phyloP scores from a whole-genome alignment of 2,797 vertebrate genomes.

The Intellagama lesueurii region DNA sequence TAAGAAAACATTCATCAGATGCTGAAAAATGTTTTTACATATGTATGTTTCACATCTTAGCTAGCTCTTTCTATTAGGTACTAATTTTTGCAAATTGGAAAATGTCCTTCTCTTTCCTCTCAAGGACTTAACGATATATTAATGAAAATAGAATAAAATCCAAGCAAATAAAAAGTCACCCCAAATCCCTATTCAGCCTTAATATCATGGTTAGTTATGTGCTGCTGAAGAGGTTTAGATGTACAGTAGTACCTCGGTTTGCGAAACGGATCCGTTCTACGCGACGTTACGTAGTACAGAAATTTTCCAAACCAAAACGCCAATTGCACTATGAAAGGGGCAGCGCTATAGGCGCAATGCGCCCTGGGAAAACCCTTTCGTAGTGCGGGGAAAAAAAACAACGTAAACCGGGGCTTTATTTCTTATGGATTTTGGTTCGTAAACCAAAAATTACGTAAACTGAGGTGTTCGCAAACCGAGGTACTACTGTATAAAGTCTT shows the following conservation, averaged over 20 bases:
- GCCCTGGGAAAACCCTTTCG: too few relatives aligned
- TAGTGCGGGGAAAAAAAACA: too few relatives aligned
- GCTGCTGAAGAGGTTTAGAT: background rate
- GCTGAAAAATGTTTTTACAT: background rate
- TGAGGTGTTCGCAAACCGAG: too few relatives aligned
- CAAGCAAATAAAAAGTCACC: conserved; percentile 14
- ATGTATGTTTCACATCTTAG: background rate
- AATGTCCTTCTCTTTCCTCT: background rate
- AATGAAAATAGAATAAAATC: background rate
- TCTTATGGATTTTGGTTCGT: too few relatives aligned
- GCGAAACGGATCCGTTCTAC: too few relatives aligned
- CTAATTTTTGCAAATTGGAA: conserved; percentile 21
- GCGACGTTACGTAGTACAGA: too few relatives aligned
- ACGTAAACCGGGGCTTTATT: too few relatives aligned
- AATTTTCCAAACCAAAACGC: too few relatives aligned
- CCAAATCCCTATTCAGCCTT: background rate
- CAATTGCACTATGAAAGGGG: too few relatives aligned
- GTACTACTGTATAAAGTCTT: background rate
- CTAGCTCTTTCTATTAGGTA: background rate
- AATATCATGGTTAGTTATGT: background rate
- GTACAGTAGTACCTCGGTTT: too few relatives aligned
- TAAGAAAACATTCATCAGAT: background rate
- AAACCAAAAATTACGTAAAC: too few relatives aligned
- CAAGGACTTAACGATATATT: background rate
- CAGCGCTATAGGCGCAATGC: too few relatives aligned